These are phyloP conservation scores for Opisthograptis luteolata DNA, from an alignment of 2,888 invertebrate species.

Conservation along the genomic window DNA sequence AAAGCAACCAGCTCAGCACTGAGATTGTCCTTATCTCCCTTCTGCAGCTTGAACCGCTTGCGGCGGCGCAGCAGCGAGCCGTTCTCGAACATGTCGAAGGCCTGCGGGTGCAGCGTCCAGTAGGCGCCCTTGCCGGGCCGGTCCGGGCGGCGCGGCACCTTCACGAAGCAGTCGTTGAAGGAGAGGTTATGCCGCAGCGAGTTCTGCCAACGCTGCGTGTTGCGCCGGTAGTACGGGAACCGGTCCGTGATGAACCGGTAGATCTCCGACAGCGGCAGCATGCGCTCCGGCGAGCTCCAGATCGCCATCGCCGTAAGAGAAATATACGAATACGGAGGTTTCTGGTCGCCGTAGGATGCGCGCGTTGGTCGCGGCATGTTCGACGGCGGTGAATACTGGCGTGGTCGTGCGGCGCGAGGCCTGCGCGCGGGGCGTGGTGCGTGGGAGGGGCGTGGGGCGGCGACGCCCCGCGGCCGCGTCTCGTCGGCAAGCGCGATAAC, in stretches of 20 bases:
- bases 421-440: constrained; percentile 35
- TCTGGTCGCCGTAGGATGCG: constrained; percentile 93
- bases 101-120: constrained; percentile 93
- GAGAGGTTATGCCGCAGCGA: constrained; percentile 95
- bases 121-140: constrained; percentile 93
- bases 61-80: constrained; percentile 92
- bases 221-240: constrained; percentile 95
- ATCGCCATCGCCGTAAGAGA: constrained; percentile 91
- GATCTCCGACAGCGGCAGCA: constrained; percentile 88
- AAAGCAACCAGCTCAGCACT: constrained; percentile 86
- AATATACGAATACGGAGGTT: constrained; percentile 75
- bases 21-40: constrained; percentile 61
- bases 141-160: constrained; percentile 91
- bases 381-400: constrained; percentile 84
- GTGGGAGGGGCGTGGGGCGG: constrained; percentile 42
- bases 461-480: constrained; percentile 43
- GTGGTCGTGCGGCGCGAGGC: constrained; percentile 38
- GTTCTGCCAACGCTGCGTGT: constrained; percentile 94
- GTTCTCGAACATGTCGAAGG: constrained; percentile 95
- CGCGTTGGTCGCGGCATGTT: constrained; percentile 95
- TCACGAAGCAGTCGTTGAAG: constrained; percentile 98
- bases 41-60: constrained; percentile 90
- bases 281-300: constrained; percentile 98
- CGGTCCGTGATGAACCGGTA: constrained; percentile 94
- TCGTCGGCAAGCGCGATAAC: constrained; percentile 70